Base-by-base conservation (phyloP, 2,113 vertebrate genomes). In the Sardina pilchardus region DNA sequence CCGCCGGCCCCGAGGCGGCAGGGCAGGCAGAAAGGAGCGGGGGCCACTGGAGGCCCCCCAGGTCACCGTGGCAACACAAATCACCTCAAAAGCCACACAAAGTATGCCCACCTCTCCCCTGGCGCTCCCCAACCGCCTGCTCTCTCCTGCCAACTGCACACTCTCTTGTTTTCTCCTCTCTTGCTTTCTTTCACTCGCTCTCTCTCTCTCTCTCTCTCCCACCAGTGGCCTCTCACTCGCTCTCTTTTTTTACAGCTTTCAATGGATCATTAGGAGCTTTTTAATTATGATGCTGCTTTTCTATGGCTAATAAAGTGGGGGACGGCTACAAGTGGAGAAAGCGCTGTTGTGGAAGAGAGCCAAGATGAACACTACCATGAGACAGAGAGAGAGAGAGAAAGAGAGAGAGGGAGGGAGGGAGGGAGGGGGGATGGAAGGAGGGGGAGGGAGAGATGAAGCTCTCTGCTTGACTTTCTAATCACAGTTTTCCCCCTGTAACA, bases 401-500 rank as follows among this genome's bases (percentile, higher is more conserved):
- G 19, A 75, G n/a, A 26, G 67, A 34, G 67, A 0, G 67, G 12
- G 30, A 14, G 67, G 10, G 67, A 2, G 14, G 9, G 67, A 4
- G 14, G 3, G 26, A 34, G 2, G 8, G 26, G 14, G 26, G 26
- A n/a, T n/a, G n/a, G 30, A 34, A 30, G 30, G 67, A 17, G 16
- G 36, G 26, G 16, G 63, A 44, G 78, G 48, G 84, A 82, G 87
- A 12, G 88, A 17, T 7, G 82, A 19, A 75, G 85, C 71, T 85
- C 84, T 53, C 75, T 81, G 86, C 81, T 83, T 87, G 50, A 84
- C 87, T 85, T 48, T 82, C 50, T 86, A 86, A 85, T 88, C 84
- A 84, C 81, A 87, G 84, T 56, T 88, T 90, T 75, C 90, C 90
- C 86, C 86, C 91, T 90, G 86, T 86, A 86, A 85, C 85, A 88